Conservation (phyloP, 2,888 invertebrate genomes). For the Dicranocentrus wangi region DNA sequence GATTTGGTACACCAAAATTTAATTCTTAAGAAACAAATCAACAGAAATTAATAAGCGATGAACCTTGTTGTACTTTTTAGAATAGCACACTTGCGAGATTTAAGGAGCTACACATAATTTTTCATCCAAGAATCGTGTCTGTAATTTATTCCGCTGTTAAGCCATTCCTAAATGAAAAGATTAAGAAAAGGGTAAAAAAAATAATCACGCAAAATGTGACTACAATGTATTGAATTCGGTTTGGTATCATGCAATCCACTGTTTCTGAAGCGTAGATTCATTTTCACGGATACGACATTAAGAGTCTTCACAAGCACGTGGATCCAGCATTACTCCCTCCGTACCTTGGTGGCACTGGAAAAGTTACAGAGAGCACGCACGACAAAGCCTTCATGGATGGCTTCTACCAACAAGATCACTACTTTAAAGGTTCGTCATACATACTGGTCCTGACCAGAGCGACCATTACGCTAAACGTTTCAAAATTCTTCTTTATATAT, state of each 20-base stretch:
- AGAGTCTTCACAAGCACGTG: conserved; percentile 57
- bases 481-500: too few relatives aligned
- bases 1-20: not conserved
- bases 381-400: conserved; percentile 27
- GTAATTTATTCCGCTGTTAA: conserved; percentile 30
- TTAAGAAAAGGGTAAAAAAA: conserved; percentile 65
- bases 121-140: conserved; percentile 31
- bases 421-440: conserved; percentile 25
- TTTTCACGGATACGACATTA: conserved; percentile 65
- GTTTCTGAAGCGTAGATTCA: conserved; percentile 60
- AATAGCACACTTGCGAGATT: conserved; percentile 27
- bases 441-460: not conserved
- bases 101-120: conserved; percentile 12
- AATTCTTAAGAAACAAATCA: not conserved
- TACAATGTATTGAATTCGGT: too few relatives aligned
- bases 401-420: conserved; percentile 3
- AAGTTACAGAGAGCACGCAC: conserved; percentile 7
- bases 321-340: conserved; percentile 53
- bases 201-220: too few relatives aligned
- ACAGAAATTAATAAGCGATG: not conserved
- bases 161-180: conserved; percentile 65
- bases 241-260: too few relatives aligned
- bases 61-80: conserved; percentile 6
- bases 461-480: too few relatives aligned
- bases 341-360: conserved; percentile 52